A percentile compares a stretch with the other conserved stretches of the same genome.
Evolutionary conservation across 2,888 invertebrate species (phyloP).

Genomic region (Biston betularia): DNA sequence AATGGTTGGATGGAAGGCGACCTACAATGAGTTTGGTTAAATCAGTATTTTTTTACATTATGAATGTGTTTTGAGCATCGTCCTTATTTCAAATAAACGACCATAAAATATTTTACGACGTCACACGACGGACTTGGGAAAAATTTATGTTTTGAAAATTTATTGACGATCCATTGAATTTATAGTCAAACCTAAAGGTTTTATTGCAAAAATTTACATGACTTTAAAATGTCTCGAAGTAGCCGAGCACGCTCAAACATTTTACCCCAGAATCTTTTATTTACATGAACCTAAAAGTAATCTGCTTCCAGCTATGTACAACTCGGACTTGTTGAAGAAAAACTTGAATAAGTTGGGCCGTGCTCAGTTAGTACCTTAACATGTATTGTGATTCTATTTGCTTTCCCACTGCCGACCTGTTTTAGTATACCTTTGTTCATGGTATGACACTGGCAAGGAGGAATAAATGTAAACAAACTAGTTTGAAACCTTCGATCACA

Average conservation of each 20-base stretch:
- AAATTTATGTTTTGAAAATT: slow-evolving; percentile 72
- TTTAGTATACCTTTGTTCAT: slow-evolving; percentile 58
- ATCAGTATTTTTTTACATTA: slow-evolving; percentile 3
- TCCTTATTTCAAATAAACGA: slow-evolving; percentile 55
- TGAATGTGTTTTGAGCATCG: slow-evolving; percentile 45
- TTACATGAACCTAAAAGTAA: no score
- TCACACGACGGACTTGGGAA: slow-evolving; percentile 65
- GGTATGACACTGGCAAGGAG: slow-evolving; percentile 51
- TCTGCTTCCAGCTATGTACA: no score
- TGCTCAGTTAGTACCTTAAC: slow-evolving; percentile 25
- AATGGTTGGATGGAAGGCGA: not conserved
- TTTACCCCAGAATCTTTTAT: no score
- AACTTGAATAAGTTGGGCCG: no score
- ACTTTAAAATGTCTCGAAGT: slow-evolving; percentile 39
- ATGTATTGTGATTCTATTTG: slow-evolving; percentile 55
- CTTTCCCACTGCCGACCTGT: slow-evolving; percentile 48
- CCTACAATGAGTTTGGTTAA: not conserved
- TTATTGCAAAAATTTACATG: slow-evolving; percentile 62
- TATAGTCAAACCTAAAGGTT: slow-evolving; percentile 73
- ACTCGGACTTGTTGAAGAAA: no score
- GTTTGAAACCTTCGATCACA: slow-evolving; percentile 35
- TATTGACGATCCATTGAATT: slow-evolving; percentile 74
- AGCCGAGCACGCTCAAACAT: not conserved
- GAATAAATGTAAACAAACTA: slow-evolving; percentile 51
- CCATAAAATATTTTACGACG: slow-evolving; percentile 69